Conservation (phyloP, 2,113 vertebrate genomes). For the Cololabis saira region DNA sequence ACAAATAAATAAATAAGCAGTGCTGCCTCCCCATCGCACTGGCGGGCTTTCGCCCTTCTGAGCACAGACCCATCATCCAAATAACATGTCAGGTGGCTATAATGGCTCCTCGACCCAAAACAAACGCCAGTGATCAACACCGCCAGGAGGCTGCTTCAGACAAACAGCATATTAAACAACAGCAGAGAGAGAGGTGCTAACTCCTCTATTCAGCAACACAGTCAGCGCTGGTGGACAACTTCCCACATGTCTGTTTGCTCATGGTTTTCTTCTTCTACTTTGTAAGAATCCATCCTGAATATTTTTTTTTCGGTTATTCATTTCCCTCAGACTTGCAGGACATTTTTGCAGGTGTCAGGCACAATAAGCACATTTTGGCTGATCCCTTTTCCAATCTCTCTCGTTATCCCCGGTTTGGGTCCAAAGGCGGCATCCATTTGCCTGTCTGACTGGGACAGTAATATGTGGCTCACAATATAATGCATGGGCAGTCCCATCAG, state of each 20-base stretch:
- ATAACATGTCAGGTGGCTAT: conserved; percentile 29
- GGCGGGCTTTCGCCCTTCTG: conserved; percentile 36
- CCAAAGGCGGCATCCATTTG: conserved; percentile 48
- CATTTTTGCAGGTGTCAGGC: conserved; percentile 17
- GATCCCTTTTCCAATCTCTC: conserved; percentile 23
- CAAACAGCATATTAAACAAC: conserved; percentile 43
- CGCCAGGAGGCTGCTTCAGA: conserved; percentile 24
- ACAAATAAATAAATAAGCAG: conserved; percentile 3
- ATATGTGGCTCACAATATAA: conserved; percentile 69
- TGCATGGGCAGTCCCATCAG: conserved; percentile 73
- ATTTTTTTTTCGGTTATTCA: not conserved
- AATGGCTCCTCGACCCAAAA: conserved; percentile 60
- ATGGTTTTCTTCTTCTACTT: not conserved
- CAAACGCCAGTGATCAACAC: conserved; percentile 49
- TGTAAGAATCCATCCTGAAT: too few species aligned
- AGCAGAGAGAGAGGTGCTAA: conserved; percentile 10
- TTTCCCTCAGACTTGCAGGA: not conserved
- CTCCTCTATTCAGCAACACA: conserved; percentile 3
- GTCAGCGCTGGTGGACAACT: not conserved
- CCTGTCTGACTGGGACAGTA: conserved; percentile 34
- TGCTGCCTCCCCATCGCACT: not conserved
- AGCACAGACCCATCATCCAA: conserved; percentile 30
- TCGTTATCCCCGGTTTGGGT: conserved; percentile 43
- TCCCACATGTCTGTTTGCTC: not conserved
- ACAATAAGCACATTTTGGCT: conserved; percentile 1